Percentiles rank a stretch among this genome's conserved stretches.
These are phyloP conservation scores for Botia almorhae DNA, from an alignment of 2,797 vertebrate species.

Conservation along the genomic window DNA sequence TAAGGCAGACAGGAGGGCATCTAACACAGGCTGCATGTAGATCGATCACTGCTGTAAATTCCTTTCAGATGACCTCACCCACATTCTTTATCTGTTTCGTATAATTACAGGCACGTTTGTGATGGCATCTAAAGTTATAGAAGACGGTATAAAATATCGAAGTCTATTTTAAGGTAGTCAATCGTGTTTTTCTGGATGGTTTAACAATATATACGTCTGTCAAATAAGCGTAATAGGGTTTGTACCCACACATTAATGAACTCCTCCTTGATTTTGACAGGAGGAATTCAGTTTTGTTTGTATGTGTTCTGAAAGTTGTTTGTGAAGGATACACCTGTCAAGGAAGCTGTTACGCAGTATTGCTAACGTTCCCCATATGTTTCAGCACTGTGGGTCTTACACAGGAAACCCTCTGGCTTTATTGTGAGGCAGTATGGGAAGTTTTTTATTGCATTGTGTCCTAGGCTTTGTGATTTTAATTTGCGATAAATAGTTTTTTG, in stretches of 20 bases:
- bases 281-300: conserved; percentile 35
- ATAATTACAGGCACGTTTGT: neutral
- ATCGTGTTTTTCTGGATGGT: conserved; percentile 20
- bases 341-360: conserved; percentile 30
- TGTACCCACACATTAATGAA: conserved; percentile 8
- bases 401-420: conserved; percentile 31
- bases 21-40: neutral
- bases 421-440: neutral
- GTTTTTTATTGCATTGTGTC: neutral
- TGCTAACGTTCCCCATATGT: neutral
- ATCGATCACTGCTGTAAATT: conserved; percentile 29
- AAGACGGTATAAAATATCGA: neutral
- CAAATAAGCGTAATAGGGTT: neutral
- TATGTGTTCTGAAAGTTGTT: conserved; percentile 23
- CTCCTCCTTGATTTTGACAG: conserved; percentile 30
- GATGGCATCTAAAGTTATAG: neutral
- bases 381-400: conserved; percentile 33
- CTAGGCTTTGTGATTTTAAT: neutral
- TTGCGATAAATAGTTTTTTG: neutral
- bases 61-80: conserved; percentile 21
- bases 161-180: conserved; percentile 10
- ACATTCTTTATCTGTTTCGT: neutral
- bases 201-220: neutral
- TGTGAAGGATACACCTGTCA: conserved; percentile 49
- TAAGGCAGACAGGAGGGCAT: conserved; percentile 4